phyloP scores from a whole-genome alignment of 2,113 vertebrate genomes.

The Lota lota region DNA sequence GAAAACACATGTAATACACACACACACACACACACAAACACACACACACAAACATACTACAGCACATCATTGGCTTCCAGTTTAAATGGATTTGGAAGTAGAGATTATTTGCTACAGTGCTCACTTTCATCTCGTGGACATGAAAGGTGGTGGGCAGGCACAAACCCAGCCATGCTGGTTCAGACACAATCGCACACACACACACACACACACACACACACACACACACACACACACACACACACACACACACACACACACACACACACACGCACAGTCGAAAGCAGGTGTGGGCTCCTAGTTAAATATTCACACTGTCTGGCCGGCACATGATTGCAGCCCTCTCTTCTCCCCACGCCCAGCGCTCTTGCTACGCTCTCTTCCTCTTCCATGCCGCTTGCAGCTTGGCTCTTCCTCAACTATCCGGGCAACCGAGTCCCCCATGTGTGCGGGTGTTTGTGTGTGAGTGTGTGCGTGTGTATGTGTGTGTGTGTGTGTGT shows the following conservation, averaged over 20 bases:
- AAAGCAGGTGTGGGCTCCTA: neutral
- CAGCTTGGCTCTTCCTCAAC: too few relatives aligned
- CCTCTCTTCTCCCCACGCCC: slow-evolving; percentile 9
- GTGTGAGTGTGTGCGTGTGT: too few relatives aligned
- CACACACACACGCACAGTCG: neutral
- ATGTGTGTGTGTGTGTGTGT: too few relatives aligned
- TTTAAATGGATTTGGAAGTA: too few relatives aligned
- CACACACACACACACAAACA: neutral
- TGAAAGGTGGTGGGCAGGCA: too few relatives aligned
- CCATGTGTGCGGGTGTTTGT: too few relatives aligned
- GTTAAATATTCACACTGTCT: neutral
- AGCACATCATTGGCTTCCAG: too few relatives aligned
- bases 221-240: neutral
- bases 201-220: slow-evolving; percentile 4
- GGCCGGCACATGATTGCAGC: neutral
- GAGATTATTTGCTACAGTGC: too few relatives aligned
- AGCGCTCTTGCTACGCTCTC: neutral
- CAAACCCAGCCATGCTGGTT: too few relatives aligned
- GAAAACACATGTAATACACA: neutral
- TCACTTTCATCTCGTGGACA: too few relatives aligned
- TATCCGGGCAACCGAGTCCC: too few relatives aligned
- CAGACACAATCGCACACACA: neutral
- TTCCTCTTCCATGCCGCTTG: too few relatives aligned
- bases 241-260: neutral
- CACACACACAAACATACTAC: neutral